A percentile compares a stretch with the other conserved stretches of the same genome.
Evolutionary conservation across 2,113 vertebrate species (phyloP).

Genomic region (Tetrax tetrax): DNA sequence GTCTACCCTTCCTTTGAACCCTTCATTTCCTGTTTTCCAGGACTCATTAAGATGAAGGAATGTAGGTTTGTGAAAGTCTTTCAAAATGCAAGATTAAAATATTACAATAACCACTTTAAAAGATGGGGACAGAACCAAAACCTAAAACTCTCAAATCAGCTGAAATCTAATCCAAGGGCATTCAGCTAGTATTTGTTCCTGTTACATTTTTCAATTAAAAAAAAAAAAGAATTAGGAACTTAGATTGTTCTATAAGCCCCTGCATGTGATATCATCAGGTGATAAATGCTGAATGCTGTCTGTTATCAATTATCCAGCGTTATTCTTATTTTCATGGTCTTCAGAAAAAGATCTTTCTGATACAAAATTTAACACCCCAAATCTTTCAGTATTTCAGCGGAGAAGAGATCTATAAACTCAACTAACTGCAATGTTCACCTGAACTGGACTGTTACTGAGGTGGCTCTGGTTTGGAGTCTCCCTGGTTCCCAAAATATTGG

Average conservation of each 20-base stretch:
- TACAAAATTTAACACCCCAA: neutral
- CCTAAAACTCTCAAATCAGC: neutral
- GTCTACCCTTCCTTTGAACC: conserved; percentile 78
- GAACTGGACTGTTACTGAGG: neutral
- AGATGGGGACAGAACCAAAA: neutral
- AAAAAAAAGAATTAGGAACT: neutral
- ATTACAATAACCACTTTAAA: neutral
- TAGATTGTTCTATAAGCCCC: neutral
- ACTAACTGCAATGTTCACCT: neutral
- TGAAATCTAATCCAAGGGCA: conserved; percentile 13
- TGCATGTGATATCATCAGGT: neutral
- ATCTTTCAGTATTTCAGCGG: neutral
- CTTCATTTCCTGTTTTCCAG: conserved; percentile 80
- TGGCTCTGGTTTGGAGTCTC: neutral
- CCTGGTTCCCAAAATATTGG: neutral
- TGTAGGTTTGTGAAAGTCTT: conserved; percentile 71
- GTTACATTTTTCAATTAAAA: neutral
- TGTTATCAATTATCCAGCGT: neutral
- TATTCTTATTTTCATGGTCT: neutral
- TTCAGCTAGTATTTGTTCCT: neutral
- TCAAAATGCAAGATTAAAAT: conserved; percentile 29
- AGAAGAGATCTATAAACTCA: neutral
- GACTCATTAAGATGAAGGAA: conserved; percentile 70
- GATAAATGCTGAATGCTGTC: neutral
- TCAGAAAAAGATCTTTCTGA: neutral